Evolutionary conservation across 2,888 invertebrate species (phyloP).

Genomic region (Neoscelio sp.): DNA sequence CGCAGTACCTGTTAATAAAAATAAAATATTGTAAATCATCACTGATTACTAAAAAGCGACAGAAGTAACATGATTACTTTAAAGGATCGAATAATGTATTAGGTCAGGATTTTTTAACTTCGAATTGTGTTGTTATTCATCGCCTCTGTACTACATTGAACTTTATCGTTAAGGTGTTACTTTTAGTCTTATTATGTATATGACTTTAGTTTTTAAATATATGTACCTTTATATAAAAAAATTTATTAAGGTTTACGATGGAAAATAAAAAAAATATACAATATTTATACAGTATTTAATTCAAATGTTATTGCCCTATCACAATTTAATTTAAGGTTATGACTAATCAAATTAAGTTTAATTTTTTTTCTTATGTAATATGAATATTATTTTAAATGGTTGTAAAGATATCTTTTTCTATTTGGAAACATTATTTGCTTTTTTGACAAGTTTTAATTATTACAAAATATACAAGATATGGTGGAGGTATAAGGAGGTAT

Average conservation of each 20-base stretch:
- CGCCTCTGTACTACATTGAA: conserved; percentile 41
- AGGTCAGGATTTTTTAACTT: conserved; percentile 49
- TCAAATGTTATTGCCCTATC: too few relatives aligned
- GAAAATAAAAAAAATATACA: conserved; percentile 70
- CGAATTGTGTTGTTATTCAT: conserved; percentile 46
- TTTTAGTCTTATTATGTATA: conserved; percentile 51
- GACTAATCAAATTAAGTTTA: too few relatives aligned
- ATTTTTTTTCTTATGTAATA: too few relatives aligned
- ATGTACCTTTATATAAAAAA: conserved; percentile 68
- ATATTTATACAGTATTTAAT: neutral
- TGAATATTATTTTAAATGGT: too few relatives aligned
- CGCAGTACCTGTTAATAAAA: conserved; percentile 38
- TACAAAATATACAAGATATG: too few relatives aligned
- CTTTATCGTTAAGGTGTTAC: conserved; percentile 37
- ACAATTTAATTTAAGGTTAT: too few relatives aligned
- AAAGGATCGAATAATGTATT: conserved; percentile 30
- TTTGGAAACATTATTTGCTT: too few relatives aligned
- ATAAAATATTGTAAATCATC: conserved; percentile 42
- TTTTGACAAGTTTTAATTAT: too few relatives aligned
- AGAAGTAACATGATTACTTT: conserved; percentile 13
- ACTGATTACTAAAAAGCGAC: conserved; percentile 50
- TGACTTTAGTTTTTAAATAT: conserved; percentile 52
- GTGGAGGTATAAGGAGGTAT: too few relatives aligned
- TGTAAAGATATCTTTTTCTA: too few relatives aligned
- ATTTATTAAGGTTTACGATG: conserved; percentile 77